Evolutionary conservation across 2,797 vertebrate genomes (phyloP).

Genomic region (Petrocephalus sullivani): DNA sequence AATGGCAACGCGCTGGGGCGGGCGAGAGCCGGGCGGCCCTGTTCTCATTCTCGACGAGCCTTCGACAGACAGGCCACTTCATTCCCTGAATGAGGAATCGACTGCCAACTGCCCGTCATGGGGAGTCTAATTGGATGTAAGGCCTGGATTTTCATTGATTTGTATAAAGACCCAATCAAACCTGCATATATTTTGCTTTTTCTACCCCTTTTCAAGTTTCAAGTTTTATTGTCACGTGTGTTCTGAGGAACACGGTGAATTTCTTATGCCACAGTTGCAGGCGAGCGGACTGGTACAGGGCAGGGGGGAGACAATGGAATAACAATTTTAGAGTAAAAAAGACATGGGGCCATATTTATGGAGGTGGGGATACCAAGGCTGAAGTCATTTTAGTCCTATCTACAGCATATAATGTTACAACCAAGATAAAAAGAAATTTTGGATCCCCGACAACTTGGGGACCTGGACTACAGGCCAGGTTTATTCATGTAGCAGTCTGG

Average conservation of each 20-base stretch:
- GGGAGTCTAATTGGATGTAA: not conserved
- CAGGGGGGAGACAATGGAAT: not conserved
- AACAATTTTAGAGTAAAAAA: not conserved
- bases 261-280: not conserved
- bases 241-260: not conserved
- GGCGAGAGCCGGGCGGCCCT: not conserved
- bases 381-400: not conserved
- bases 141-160: slow-evolving; percentile 1
- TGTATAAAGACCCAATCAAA: not conserved
- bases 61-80: not conserved
- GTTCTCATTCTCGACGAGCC: not conserved
- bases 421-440: not conserved
- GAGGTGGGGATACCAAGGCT: not conserved
- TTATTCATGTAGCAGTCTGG: not conserved
- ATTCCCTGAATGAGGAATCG: not conserved
- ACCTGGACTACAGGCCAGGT: not conserved
- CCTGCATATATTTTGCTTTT: not conserved
- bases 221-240: not conserved
- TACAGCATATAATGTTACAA: not conserved
- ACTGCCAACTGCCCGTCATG: not conserved
- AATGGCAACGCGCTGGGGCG: not conserved
- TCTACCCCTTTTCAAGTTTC: not conserved
- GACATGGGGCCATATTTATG: not conserved
- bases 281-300: not conserved
- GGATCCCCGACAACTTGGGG: not conserved